Base-by-base conservation (phyloP, 2,888 invertebrate species). In the Dryobotodes eremita region DNA sequence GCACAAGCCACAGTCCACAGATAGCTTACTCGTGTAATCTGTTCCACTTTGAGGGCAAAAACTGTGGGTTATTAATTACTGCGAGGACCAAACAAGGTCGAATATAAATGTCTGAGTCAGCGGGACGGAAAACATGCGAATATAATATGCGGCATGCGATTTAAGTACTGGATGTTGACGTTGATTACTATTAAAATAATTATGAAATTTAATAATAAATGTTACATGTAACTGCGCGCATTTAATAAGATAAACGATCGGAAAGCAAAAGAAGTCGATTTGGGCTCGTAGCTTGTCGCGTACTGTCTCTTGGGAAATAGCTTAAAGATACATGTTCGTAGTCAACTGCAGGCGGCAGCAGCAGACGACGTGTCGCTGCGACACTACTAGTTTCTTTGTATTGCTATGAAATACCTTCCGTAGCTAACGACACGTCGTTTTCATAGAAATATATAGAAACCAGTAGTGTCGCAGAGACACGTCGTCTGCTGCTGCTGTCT, bases 71-170 rank as follows among this genome's bases (percentile, higher is more conserved):
- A 87, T 89, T 89, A 90, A 89, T 90, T 86, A 75, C 72, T 55
- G 23, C 80, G 85, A 85, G 85, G 86, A 88, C 77, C 74, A 74
- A 69, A 68, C 91, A 91, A 91, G 91, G 91, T 89, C 87, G 79
- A 53, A 53, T 68, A 78, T 88, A 89, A 90, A 88, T 84, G 84
- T 80, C 75, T 89, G 91, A 89, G 71, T 91, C 89, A 89, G 71
- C 82, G 75, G 57, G 75, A 75, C 77, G 53, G 83, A 79, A 82
- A 83, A 74, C 46, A 46, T 62, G 77, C 79, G 78, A 79, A 80
- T 86, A 84, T 82, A 75, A 75, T 78, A 69, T 59, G 71, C 57
- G 75, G 79, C 72, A 74, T 77, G 80, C 77, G 72, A 82, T 46
- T 31, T 71, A 71, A 69, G 20, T 55, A 42, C 42, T 59, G 11